Evolutionary conservation across 2,888 invertebrate genomes (phyloP).

Genomic region (Chamaedrilus cognettii): DNA sequence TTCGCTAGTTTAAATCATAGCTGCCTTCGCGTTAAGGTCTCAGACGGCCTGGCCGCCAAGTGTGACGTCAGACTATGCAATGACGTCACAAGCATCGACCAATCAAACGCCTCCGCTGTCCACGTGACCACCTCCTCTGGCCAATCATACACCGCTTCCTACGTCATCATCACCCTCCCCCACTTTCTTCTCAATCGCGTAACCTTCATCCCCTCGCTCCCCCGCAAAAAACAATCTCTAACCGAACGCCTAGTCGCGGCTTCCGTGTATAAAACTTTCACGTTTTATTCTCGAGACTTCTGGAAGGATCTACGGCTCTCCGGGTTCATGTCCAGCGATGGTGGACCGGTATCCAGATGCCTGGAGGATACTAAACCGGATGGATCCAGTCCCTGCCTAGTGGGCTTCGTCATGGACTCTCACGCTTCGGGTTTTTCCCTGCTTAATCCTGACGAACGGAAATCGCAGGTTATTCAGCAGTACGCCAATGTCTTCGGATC

Average conservation of each 20-base stretch:
- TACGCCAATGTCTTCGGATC: slow-evolving; percentile 8
- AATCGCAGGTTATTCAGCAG: slow-evolving; percentile 1
- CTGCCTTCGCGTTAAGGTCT: too few species aligned
- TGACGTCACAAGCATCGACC: too few species aligned
- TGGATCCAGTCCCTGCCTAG: slow-evolving; percentile 54
- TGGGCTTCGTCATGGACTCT: slow-evolving; percentile 53
- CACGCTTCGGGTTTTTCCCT: slow-evolving; percentile 40
- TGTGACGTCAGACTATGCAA: too few species aligned
- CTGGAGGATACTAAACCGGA: slow-evolving; percentile 56
- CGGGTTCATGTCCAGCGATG: slow-evolving; percentile 47
- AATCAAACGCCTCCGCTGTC: too few species aligned
- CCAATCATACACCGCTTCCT: slow-evolving; percentile 40
- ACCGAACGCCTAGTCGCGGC: slow-evolving; percentile 59
- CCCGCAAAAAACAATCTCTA: slow-evolving; percentile 52
- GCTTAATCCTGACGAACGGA: slow-evolving; percentile 1
- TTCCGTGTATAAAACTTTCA: slow-evolving; percentile 58
- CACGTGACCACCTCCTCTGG: slow-evolving; percentile 48
- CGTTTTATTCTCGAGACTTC: slow-evolving; percentile 59
- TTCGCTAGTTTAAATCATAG: too few species aligned
- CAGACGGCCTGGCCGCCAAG: too few species aligned
- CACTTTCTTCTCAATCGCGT: slow-evolving; percentile 55
- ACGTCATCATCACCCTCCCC: slow-evolving; percentile 56
- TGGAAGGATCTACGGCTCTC: slow-evolving; percentile 58
- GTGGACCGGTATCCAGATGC: slow-evolving; percentile 45
- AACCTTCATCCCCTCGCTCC: slow-evolving; percentile 54